These are phyloP conservation scores for Beris morrisii DNA, from an alignment of 2,888 invertebrate genomes.

Conservation along the genomic window DNA sequence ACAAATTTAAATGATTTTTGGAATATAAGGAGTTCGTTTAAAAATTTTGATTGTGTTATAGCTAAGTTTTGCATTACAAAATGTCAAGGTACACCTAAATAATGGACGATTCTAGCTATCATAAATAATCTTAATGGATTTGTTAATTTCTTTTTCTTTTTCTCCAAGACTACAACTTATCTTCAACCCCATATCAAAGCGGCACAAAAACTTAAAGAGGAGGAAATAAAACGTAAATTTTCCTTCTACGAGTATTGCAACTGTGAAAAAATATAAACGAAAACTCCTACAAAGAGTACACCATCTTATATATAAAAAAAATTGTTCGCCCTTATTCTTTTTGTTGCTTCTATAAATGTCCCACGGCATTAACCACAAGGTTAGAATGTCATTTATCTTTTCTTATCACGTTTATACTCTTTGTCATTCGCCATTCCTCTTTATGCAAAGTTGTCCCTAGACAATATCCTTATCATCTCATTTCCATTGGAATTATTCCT, in stretches of 20 bases:
- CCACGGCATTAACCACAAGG: conserved; percentile 20
- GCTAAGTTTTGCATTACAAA: no score
- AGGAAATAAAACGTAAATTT: no score
- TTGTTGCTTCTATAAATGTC: conserved; percentile 8
- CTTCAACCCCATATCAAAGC: no score
- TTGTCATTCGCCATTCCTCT: conserved; percentile 3
- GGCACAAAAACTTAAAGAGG: no score
- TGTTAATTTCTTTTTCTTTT: conserved; percentile 10
- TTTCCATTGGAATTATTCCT: conserved; percentile 29
- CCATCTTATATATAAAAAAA: no score
- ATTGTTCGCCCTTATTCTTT: neutral
- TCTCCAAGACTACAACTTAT: no score
- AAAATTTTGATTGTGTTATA: no score
- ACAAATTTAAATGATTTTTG: no score
- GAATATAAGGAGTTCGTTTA: no score
- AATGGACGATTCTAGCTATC: neutral
- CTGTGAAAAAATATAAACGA: no score
- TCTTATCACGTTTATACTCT: conserved; percentile 24
- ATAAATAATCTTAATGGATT: conserved; percentile 22
- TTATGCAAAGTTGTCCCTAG: conserved; percentile 29
- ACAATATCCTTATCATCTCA: conserved; percentile 28
- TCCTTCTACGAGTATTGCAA: no score
- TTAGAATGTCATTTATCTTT: conserved; percentile 31
- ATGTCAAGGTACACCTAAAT: neutral
- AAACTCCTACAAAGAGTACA: no score